Conservation (phyloP, 2,113 vertebrate genomes). For the Boulengerochromis microlepis region DNA sequence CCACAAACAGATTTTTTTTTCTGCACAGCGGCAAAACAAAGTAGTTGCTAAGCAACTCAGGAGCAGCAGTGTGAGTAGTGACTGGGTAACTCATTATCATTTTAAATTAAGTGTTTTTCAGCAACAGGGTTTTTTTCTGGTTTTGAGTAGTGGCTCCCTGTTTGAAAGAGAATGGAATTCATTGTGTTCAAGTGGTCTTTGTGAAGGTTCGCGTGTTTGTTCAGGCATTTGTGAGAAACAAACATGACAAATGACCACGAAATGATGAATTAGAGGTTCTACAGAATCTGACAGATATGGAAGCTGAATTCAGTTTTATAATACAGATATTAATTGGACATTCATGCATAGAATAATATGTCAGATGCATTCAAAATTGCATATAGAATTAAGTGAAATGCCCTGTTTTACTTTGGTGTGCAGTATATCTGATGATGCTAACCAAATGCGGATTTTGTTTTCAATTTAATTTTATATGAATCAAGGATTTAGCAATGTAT, state of each 20-base stretch:
- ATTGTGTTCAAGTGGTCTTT: neutral
- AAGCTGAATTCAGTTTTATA: neutral
- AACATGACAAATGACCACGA: neutral
- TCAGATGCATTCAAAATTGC: neutral
- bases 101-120: neutral
- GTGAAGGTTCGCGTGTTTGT: neutral
- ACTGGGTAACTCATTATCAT: neutral
- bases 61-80: neutral
- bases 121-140: neutral
- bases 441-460: neutral
- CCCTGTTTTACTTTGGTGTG: neutral
- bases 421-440: neutral
- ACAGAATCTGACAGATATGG: neutral
- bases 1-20: neutral
- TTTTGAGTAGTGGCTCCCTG: neutral
- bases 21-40: neutral
- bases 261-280: neutral
- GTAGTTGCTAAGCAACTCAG: neutral
- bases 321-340: neutral
- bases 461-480: fast-evolving
- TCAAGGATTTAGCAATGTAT: neutral
- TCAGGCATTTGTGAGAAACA: neutral
- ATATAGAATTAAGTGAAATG: neutral
- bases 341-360: neutral
- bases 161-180: neutral